These are phyloP conservation scores for Corythoichthys haematopterus DNA, from an alignment of 2,113 vertebrate species.

Conservation along the genomic window DNA sequence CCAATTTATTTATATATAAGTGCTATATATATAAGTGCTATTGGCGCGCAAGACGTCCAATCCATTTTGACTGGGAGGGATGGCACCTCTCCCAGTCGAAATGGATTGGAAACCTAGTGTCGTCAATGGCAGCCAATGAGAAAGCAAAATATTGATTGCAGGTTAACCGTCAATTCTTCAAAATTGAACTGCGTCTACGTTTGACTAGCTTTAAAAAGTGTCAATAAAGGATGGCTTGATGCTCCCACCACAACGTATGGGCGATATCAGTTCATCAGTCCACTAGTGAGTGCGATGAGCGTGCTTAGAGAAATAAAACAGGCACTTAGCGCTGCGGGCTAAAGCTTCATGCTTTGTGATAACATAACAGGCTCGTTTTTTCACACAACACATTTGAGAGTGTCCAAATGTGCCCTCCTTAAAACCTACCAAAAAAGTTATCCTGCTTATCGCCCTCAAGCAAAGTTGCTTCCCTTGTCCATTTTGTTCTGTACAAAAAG, in stretches of 20 bases:
- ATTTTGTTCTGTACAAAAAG: conserved; percentile 20
- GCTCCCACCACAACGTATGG: conserved; percentile 21
- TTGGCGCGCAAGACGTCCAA: no score
- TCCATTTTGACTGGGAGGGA: no score
- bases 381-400: conserved; percentile 20
- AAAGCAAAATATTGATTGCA: no score
- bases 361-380: conserved; percentile 40
- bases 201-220: conserved; percentile 27
- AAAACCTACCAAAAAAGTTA: neutral
- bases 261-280: conserved; percentile 55
- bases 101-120: no score
- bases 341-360: conserved; percentile 32
- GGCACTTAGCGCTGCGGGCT: conserved; percentile 25
- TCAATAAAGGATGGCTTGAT: conserved; percentile 16
- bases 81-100: no score
- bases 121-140: no score
- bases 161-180: neutral
- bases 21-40: no score
- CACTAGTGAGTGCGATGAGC: conserved; percentile 42
- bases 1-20: no score
- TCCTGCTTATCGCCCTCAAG: conserved; percentile 4
- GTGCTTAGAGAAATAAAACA: conserved; percentile 58
- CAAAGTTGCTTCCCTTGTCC: conserved; percentile 17
- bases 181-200: neutral
- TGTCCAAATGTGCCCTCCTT: conserved; percentile 17